Evolutionary conservation across 2,888 invertebrate species (phyloP).

Genomic region (Agrotis segetum): DNA sequence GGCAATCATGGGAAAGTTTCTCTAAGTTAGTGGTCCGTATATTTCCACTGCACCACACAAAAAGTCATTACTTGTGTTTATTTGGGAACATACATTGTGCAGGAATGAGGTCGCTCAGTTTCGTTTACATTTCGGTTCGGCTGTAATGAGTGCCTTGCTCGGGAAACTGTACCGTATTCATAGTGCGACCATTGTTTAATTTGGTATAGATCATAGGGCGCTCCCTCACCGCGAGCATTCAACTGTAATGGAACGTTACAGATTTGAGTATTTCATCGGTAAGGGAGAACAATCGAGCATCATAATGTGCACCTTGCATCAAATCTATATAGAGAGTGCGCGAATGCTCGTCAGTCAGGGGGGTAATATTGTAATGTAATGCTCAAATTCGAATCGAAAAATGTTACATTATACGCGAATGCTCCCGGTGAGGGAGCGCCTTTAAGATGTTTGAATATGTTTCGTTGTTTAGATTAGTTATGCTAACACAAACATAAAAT

Average conservation of each 20-base stretch:
- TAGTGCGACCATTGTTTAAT: conserved; percentile 16
- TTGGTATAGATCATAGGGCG: background rate
- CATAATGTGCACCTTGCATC: too few species aligned
- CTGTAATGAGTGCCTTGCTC: conserved; percentile 51
- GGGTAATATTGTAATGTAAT: too few species aligned
- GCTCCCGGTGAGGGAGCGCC: too few species aligned
- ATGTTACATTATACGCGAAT: too few species aligned
- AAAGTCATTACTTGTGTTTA: conserved; percentile 40
- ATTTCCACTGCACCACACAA: conserved; percentile 16
- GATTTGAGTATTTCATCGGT: too few species aligned
- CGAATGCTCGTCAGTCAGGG: too few species aligned
- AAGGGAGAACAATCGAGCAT: too few species aligned
- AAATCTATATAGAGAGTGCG: too few species aligned
- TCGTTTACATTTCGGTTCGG: conserved; percentile 41
- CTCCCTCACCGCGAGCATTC: too few species aligned
- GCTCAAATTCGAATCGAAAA: too few species aligned
- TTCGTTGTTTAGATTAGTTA: background rate
- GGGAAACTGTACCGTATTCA: conserved; percentile 22
- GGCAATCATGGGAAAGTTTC: background rate
- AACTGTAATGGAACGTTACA: too few species aligned
- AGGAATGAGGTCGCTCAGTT: conserved; percentile 50
- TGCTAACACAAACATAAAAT: background rate
- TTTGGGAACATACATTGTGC: conserved; percentile 36
- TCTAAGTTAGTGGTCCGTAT: background rate
- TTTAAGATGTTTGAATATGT: conserved; percentile 8